Percentiles rank a stretch among this genome's conserved stretches.
phyloP scores from a whole-genome alignment of 2,888 invertebrate species.

The Xanthia togata region DNA sequence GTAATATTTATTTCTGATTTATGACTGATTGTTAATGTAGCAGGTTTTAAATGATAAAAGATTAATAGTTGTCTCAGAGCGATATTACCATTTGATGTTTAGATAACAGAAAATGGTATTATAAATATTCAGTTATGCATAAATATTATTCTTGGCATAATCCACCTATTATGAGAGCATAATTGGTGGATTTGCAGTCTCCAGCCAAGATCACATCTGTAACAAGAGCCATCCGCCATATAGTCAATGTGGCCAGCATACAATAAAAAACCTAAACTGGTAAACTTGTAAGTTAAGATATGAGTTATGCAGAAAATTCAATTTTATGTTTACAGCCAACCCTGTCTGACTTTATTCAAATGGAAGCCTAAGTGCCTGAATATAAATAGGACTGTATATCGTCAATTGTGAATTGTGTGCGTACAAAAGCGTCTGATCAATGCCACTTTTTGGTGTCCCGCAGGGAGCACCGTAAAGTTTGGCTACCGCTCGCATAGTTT shows the following conservation, averaged over 20 bases:
- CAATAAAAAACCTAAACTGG: neutral
- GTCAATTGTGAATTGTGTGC: slow-evolving; percentile 65
- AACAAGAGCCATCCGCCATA: neutral
- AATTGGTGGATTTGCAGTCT: neutral
- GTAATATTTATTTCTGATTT: neutral
- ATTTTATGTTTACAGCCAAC: slow-evolving; percentile 44
- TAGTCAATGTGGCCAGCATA: no score
- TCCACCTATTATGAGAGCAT: no score
- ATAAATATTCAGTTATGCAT: neutral
- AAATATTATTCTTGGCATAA: neutral
- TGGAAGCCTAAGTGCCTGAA: slow-evolving; percentile 53
- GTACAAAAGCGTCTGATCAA: slow-evolving; percentile 66
- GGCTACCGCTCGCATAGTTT: slow-evolving; percentile 57
- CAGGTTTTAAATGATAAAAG: neutral
- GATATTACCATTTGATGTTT: no score
- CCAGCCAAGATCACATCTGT: neutral
- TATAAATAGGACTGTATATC: slow-evolving; percentile 55
- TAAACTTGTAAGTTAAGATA: neutral
- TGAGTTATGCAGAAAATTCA: neutral
- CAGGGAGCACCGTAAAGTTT: slow-evolving; percentile 60
- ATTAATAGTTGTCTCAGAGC: neutral
- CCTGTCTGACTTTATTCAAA: slow-evolving; percentile 59
- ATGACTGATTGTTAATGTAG: neutral
- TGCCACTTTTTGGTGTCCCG: slow-evolving; percentile 63
- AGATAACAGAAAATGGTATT: neutral